Evolutionary conservation across 2,888 invertebrate species (phyloP).

Genomic region (Brachypalpus laphriformis): DNA sequence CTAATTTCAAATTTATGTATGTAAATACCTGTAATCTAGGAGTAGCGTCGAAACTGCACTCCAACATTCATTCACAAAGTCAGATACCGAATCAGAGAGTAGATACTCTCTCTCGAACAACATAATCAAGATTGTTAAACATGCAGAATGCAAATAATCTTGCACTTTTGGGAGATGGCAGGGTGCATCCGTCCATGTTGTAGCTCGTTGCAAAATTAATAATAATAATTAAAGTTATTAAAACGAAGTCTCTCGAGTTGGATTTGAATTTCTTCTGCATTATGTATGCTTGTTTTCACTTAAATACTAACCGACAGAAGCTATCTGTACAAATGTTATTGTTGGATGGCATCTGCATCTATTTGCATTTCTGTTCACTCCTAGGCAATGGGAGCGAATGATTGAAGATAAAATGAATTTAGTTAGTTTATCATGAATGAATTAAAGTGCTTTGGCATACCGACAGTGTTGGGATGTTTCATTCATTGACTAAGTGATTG

Average conservation of each 20-base stretch:
- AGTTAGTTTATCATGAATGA: neutral
- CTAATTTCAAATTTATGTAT: slow-evolving; percentile 31
- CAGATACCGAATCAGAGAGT: neutral
- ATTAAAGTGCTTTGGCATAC: neutral
- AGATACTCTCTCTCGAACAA: neutral
- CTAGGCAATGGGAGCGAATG: neutral
- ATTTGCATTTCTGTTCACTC: neutral
- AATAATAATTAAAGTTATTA: slow-evolving; percentile 25
- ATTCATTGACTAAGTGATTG: too few relatives aligned
- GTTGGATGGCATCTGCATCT: neutral
- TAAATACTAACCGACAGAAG: neutral
- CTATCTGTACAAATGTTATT: neutral
- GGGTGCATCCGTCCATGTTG: neutral
- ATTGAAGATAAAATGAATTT: neutral
- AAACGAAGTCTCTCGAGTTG: neutral
- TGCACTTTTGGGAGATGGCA: neutral
- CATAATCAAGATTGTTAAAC: slow-evolving; percentile 18
- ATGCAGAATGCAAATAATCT: slow-evolving; percentile 36
- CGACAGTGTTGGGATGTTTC: neutral
- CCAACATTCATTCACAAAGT: slow-evolving; percentile 13
- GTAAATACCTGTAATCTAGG: slow-evolving; percentile 3
- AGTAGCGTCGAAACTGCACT: slow-evolving; percentile 3
- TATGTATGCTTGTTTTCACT: neutral
- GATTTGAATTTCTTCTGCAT: neutral
- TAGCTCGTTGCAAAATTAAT: neutral